Conservation (phyloP, 2,113 vertebrate species). For the Holacanthus passer region DNA sequence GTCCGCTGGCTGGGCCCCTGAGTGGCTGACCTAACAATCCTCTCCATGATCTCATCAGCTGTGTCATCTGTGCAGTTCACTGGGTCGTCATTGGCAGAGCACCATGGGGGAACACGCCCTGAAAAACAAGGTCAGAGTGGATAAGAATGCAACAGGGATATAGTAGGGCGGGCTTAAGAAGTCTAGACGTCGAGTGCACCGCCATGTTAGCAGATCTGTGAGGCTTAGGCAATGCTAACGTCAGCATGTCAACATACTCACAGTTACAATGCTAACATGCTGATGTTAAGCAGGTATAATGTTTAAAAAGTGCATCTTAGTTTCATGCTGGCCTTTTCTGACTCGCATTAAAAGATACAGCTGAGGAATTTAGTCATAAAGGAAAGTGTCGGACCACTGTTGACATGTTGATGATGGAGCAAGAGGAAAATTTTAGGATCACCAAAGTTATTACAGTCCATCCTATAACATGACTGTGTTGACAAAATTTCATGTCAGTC, state of each 20-base stretch:
- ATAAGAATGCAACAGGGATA: neutral
- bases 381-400: too few relatives aligned
- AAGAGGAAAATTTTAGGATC: neutral
- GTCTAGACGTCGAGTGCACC: neutral
- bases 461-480: neutral
- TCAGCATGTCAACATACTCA: neutral
- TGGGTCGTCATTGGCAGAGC: conserved; percentile 86
- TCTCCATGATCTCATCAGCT: conserved; percentile 98
- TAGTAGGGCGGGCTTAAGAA: neutral
- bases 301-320: too few relatives aligned
- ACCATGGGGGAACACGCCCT: conserved; percentile 91
- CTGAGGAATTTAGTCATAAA: neutral
- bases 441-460: neutral
- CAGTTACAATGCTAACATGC: too few relatives aligned
- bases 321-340: too few relatives aligned
- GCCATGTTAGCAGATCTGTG: neutral
- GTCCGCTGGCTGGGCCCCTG: conserved; percentile 93
- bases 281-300: too few relatives aligned
- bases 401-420: too few relatives aligned
- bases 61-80: conserved; percentile 90
- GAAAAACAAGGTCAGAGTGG: neutral
- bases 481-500: neutral
- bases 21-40: conserved; percentile 96
- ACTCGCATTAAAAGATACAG: too few relatives aligned
- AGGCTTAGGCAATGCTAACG: neutral